Conservation (phyloP, 2,888 invertebrate genomes). For the Liopterus haemorrhoidalis region DNA sequence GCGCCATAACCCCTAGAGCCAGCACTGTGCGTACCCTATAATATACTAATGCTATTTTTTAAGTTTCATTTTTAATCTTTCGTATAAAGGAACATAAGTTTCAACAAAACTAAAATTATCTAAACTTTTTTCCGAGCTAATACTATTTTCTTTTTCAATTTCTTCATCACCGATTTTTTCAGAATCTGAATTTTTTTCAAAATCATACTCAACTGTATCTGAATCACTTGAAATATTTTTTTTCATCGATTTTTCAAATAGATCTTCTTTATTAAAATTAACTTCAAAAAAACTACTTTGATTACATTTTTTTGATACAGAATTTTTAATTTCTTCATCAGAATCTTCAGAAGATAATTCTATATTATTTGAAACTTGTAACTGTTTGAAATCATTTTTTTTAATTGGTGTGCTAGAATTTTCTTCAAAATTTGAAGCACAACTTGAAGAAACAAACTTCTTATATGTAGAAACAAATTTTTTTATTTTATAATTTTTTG, state of each 20-base stretch:
- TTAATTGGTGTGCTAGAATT: too few relatives aligned
- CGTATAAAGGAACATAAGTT: constrained; percentile 35
- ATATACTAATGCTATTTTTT: constrained; percentile 13
- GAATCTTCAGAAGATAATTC: not conserved
- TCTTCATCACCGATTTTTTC: constrained; percentile 26
- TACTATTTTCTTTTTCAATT: constrained; percentile 19
- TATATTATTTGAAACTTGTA: too few relatives aligned
- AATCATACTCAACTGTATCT: constrained; percentile 27
- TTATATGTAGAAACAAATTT: too few relatives aligned
- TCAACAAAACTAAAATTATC: constrained; percentile 8
- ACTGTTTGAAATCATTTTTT: too few relatives aligned
- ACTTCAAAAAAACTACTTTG: constrained; percentile 53
- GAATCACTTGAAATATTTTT: constrained; percentile 18
- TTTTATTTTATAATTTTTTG: too few relatives aligned
- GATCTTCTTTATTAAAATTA: constrained; percentile 50
- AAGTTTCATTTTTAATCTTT: constrained; percentile 34
- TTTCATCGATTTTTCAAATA: constrained; percentile 55
- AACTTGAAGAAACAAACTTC: too few relatives aligned
- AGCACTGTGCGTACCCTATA: too few relatives aligned
- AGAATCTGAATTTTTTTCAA: not conserved
- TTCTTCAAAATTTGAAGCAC: too few relatives aligned
- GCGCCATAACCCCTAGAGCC: too few relatives aligned
- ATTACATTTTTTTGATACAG: constrained; percentile 3
- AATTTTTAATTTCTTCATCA: constrained; percentile 2
- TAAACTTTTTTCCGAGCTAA: constrained; percentile 4